These are phyloP conservation scores for Uromys caudimaculatus DNA, from an alignment of 2,797 vertebrate genomes.

Conservation along the genomic window DNA sequence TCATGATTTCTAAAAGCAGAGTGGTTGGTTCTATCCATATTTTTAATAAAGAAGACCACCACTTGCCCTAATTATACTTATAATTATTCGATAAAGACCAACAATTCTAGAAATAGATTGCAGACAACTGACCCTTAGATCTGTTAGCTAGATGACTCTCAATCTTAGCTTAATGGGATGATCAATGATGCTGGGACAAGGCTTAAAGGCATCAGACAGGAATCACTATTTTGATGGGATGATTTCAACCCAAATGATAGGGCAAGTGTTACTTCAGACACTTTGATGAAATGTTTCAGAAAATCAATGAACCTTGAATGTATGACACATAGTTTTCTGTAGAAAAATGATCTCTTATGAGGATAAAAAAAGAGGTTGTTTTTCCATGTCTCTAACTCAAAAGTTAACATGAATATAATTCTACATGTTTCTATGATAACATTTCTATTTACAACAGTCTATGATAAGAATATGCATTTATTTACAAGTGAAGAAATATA, in stretches of 20 bases:
- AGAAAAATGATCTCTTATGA: neutral
- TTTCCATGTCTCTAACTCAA: slow-evolving; percentile 24
- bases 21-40: neutral
- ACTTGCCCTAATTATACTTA: neutral
- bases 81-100: neutral
- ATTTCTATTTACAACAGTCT: neutral
- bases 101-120: neutral
- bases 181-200: neutral
- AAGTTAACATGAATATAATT: neutral
- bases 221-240: slow-evolving; percentile 50
- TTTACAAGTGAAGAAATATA: neutral
- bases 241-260: slow-evolving; percentile 46
- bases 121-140: slow-evolving; percentile 30
- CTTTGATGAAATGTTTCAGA: slow-evolving; percentile 43
- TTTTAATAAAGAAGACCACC: slow-evolving; percentile 37
- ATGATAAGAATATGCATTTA: neutral
- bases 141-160: neutral
- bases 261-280: neutral
- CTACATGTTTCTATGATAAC: neutral
- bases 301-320: slow-evolving; percentile 55
- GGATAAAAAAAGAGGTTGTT: neutral
- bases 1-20: neutral
- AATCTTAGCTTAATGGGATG: slow-evolving; percentile 1
- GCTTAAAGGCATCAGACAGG: neutral
- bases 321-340: slow-evolving; percentile 35